Evolutionary conservation across 2,888 invertebrate species (phyloP).

Genomic region (Holacanthella duospinosa): DNA sequence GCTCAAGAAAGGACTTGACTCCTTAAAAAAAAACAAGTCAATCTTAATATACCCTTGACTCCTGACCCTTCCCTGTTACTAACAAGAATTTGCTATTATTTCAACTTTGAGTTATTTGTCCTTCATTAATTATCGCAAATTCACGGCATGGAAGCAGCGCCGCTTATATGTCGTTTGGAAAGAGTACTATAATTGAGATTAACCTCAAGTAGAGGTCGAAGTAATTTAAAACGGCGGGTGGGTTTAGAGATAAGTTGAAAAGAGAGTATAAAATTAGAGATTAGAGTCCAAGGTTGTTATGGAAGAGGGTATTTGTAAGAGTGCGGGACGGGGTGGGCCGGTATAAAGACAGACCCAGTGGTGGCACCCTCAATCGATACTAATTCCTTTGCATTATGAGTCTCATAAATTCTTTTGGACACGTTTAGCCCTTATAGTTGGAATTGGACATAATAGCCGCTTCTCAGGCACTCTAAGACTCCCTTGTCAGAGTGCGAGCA

Average conservation of each 20-base stretch:
- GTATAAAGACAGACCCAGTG: neutral
- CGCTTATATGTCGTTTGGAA: too few relatives aligned
- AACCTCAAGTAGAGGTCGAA: neutral
- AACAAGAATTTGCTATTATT: too few relatives aligned
- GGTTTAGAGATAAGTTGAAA: neutral
- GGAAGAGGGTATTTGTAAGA: neutral
- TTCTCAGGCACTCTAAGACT: too few relatives aligned
- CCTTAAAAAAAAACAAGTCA: too few relatives aligned
- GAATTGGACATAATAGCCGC: too few relatives aligned
- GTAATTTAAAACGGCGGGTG: neutral
- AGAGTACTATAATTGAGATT: neutral
- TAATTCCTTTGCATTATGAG: slow-evolving; percentile 5
- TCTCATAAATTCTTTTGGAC: slow-evolving; percentile 2
- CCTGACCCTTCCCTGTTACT: too few relatives aligned
- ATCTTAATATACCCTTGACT: too few relatives aligned
- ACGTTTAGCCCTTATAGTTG: too few relatives aligned
- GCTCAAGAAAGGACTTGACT: too few relatives aligned
- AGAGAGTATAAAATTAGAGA: neutral
- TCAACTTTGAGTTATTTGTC: too few relatives aligned
- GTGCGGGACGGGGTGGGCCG: neutral
- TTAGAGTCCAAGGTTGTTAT: neutral
- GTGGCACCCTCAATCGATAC: slow-evolving; percentile 7
- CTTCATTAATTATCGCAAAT: neutral
- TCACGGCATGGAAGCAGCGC: too few relatives aligned
- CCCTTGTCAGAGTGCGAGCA: too few relatives aligned